A percentile compares a stretch with the other conserved stretches of the same genome.
Evolutionary conservation across 1,140 invertebrate genomes (phyloP).

Genomic region (Cryptotermes secundus): DNA sequence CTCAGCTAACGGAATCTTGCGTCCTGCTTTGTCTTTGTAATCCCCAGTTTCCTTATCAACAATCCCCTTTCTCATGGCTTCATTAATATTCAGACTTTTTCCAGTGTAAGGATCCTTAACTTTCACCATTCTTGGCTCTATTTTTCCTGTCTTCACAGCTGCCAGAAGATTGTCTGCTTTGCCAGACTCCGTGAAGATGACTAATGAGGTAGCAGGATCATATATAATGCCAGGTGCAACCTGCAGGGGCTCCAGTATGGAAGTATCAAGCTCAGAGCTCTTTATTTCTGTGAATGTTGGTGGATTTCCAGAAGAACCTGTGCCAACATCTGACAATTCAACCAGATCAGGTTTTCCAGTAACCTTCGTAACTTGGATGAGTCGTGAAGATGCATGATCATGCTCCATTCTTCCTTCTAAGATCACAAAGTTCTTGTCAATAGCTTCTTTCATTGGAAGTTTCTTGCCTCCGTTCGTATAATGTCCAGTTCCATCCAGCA

Average conservation of each 20-base stretch:
- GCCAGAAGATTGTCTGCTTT: constrained; percentile 66
- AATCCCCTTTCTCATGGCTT: constrained; percentile 74
- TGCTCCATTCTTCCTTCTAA: constrained; percentile 56
- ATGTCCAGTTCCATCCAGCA: constrained; percentile 75
- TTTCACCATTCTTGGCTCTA: constrained; percentile 67
- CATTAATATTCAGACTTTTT: constrained; percentile 66
- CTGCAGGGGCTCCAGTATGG: constrained; percentile 64
- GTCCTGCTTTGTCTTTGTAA: constrained; percentile 64
- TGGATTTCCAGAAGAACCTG: constrained; percentile 40
- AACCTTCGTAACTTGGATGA: constrained; percentile 62
- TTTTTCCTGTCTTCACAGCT: constrained; percentile 65
- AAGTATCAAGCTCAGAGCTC: constrained; percentile 51
- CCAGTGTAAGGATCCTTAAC: constrained; percentile 74
- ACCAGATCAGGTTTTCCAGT: constrained; percentile 64
- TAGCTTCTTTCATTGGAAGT: constrained; percentile 77
- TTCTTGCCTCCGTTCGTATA: constrained; percentile 57
- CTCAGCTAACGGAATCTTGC: constrained; percentile 68
- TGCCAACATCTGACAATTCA: constrained; percentile 54
- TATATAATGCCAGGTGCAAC: constrained; percentile 69
- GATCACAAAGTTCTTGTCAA: constrained; percentile 65
- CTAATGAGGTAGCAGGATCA: constrained; percentile 69
- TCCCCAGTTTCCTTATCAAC: constrained; percentile 71
- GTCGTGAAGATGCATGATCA: constrained; percentile 52
- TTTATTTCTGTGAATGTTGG: constrained; percentile 50
- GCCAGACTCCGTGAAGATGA: constrained; percentile 70